Evolutionary conservation across 30 jellyfish, hydroid and myxozoan genomes (phyloP), one percentile per base, ranked within the genome.

Genomic region (Clytia hemisphaerica): DNA sequence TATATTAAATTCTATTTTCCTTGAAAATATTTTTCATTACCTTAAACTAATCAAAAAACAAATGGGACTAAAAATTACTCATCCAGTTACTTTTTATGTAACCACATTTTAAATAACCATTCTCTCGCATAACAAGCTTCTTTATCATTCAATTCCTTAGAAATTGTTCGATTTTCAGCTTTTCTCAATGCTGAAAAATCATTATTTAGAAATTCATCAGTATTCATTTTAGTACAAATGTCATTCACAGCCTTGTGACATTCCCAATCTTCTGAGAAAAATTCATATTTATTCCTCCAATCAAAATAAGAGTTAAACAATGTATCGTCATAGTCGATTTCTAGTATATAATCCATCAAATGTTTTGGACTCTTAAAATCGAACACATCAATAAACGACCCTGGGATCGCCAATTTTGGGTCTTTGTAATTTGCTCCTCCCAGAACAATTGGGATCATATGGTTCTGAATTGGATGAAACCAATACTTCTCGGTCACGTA

Each of bases 401-500:
- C 94, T 4, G 93, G 98, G 12, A 89, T 76, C 15, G 83, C 98
- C 19, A 77, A 55, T 54, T 37, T 62, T n/a, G 85, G 79, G 55
- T 71, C 76, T 3, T 12, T 42, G 75, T 89, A 89, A 5, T 78
- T 77, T 29, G 92, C 89, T 6, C 92, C 98, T 5, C 98, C 98
- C 33, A 89, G 59, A 6, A 89, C 95, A 70, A 89, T 77, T 24
- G 98, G 98, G 7, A 89, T 83, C 33, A 79, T 83, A 28, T 69
- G 36, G 29, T 31, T 55, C 42, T 60, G 34, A 24, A 70, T 61
- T 14, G 82, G 82, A 30, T 66, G 71, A 35, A 61, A 47, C 93
- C 94, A 89, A 67, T 80, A 82, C 47, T 89, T 89, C 37, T 89
- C 98, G n/a, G 98, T 89, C 18, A 89, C 82, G 70, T 89, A 89